A percentile compares a stretch with the other conserved stretches of the same genome.
These are phyloP conservation scores for Clarias platycephalus DNA, from an alignment of 2,797 vertebrate species.

Conservation along the genomic window DNA sequence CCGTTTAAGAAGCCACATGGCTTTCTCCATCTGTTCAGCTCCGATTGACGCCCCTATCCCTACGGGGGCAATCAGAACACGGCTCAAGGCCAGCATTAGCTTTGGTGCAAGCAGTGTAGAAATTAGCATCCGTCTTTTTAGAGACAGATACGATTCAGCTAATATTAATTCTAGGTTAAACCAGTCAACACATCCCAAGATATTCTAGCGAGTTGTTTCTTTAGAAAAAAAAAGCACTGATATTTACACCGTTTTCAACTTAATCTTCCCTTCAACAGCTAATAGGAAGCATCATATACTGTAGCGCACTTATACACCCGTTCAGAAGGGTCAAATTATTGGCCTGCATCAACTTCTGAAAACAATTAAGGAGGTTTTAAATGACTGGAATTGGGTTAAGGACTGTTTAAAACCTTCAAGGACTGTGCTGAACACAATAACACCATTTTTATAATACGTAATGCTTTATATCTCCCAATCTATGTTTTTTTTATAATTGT, in stretches of 20 bases:
- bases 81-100: slow-evolving; percentile 21
- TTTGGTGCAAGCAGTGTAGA: not conserved
- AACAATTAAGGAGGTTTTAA: too few species aligned
- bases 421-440: too few species aligned
- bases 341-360: too few species aligned
- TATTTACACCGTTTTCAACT: not conserved
- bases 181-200: not conserved
- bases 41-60: slow-evolving; percentile 3
- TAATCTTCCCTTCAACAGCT: not conserved
- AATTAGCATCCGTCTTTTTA: slow-evolving; percentile 13
- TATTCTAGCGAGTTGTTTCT: not conserved
- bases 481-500: too few species aligned
- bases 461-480: too few species aligned
- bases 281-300: not conserved
- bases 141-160: not conserved
- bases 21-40: slow-evolving; percentile 49
- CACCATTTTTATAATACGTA: too few species aligned
- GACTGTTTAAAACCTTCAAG: too few species aligned
- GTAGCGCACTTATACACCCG: not conserved
- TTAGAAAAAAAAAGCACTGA: too few species aligned
- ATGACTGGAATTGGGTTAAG: too few species aligned
- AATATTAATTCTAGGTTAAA: not conserved
- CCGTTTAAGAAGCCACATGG: slow-evolving; percentile 40
- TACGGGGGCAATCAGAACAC: slow-evolving; percentile 19
- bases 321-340: too few species aligned